Conservation (phyloP, 2,888 invertebrate species). For the Keiferia lycopersicella region DNA sequence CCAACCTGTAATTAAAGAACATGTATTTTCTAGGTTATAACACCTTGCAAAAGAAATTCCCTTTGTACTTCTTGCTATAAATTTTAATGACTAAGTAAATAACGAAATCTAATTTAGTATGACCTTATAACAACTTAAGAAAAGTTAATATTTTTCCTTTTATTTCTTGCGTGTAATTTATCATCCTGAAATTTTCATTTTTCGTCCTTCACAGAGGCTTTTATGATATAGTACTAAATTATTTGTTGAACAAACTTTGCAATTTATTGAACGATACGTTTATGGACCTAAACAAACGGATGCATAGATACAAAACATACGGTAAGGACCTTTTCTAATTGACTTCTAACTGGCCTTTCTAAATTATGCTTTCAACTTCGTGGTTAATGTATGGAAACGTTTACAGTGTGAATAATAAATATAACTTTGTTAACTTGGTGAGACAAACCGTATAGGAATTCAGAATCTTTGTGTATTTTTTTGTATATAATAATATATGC, state of each 20-base stretch:
- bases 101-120: too few species aligned
- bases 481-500: too few species aligned
- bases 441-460: too few species aligned
- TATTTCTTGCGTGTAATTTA: not conserved
- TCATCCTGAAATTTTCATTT: not conserved
- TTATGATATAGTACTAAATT: not conserved
- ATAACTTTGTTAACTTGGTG: too few species aligned
- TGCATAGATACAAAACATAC: constrained; percentile 17
- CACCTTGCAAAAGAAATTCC: too few species aligned
- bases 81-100: too few species aligned
- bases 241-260: not conserved
- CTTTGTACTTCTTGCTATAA: too few species aligned
- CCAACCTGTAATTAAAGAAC: too few species aligned
- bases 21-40: too few species aligned
- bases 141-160: too few species aligned
- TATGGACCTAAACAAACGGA: constrained; percentile 10
- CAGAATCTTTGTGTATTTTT: too few species aligned
- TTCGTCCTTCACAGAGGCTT: not conserved
- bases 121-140: too few species aligned
- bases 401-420: not conserved
- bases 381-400: not conserved
- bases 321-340: constrained; percentile 24
- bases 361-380: not conserved
- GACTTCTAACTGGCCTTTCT: constrained; percentile 24
- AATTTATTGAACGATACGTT: constrained; percentile 3